A percentile compares a stretch with the other conserved stretches of the same genome.
Evolutionary conservation across 2,113 vertebrate genomes (phyloP).

Genomic region (Cyprinodon tularosa): DNA sequence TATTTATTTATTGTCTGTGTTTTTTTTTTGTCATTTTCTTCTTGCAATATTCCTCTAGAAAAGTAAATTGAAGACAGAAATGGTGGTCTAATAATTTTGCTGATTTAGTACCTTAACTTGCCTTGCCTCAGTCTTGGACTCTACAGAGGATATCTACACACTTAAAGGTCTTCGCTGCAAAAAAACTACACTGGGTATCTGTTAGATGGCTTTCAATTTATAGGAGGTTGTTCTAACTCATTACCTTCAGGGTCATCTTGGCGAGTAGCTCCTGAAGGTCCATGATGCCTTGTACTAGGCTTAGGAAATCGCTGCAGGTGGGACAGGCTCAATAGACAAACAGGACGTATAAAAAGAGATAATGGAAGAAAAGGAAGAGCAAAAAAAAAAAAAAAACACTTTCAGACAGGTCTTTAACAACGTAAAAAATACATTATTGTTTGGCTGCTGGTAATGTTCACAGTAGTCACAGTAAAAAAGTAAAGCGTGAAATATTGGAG

Average conservation of each 20-base stretch:
- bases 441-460: slow-evolving; percentile 5
- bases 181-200: not conserved
- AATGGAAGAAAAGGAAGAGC: not conserved
- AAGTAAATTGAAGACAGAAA: too few species aligned
- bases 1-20: too few species aligned
- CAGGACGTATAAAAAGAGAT: slow-evolving; percentile 39
- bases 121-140: not conserved
- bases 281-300: slow-evolving; percentile 98
- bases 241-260: slow-evolving; percentile 98
- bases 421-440: not conserved
- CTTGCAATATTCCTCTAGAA: too few species aligned
- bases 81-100: too few species aligned
- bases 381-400: slow-evolving; percentile 8
- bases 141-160: not conserved
- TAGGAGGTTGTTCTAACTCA: slow-evolving; percentile 32
- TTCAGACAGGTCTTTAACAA: slow-evolving; percentile 30
- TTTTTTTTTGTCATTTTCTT: too few species aligned
- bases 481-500: slow-evolving; percentile 25
- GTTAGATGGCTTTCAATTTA: not conserved
- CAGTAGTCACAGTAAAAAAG: slow-evolving; percentile 19
- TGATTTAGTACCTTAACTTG: too few species aligned
- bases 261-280: slow-evolving; percentile 97
- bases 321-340: slow-evolving; percentile 91
- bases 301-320: slow-evolving; percentile 97
- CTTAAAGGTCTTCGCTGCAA: too few species aligned